These are phyloP conservation scores for Spilarctia lutea DNA, from an alignment of 2,888 invertebrate species.

Conservation along the genomic window DNA sequence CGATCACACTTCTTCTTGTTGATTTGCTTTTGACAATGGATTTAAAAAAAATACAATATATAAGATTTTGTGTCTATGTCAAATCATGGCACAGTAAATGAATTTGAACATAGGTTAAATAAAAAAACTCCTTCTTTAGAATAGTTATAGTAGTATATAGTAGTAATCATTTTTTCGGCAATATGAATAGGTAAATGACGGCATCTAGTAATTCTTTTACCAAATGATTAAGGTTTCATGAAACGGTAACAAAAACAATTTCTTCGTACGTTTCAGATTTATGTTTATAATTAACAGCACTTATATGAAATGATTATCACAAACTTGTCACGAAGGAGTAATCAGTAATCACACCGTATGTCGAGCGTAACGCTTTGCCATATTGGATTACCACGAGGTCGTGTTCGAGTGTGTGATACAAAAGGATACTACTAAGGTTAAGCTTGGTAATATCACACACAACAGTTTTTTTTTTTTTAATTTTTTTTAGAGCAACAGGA, in stretches of 20 bases:
- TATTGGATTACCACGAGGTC: constrained; percentile 82
- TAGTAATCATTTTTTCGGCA: not conserved
- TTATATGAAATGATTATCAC: constrained; percentile 34
- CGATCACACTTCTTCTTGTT: constrained; percentile 12
- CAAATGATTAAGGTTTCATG: not conserved
- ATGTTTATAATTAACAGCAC: not conserved
- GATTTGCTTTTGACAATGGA: not conserved
- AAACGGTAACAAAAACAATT: not conserved
- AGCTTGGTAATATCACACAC: constrained; percentile 72
- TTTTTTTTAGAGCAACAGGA: not conserved
- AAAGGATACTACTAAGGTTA: constrained; percentile 79
- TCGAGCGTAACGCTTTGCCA: constrained; percentile 76
- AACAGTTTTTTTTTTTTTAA: constrained; percentile 53
- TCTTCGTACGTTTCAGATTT: not conserved
- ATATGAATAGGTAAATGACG: not conserved
- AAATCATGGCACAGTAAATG: too few relatives aligned
- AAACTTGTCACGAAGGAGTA: constrained; percentile 65
- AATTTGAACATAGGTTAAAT: too few relatives aligned
- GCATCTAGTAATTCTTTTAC: not conserved
- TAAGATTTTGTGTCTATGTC: too few relatives aligned
- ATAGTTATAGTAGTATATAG: too few relatives aligned
- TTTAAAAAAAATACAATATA: not conserved
- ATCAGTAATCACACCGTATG: constrained; percentile 71
- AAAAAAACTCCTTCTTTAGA: not conserved
- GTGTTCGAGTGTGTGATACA: constrained; percentile 73